A percentile compares a stretch with the other conserved stretches of the same genome.
These are phyloP conservation scores for Drosophila nr. perissopoda DNA, from an alignment of 2,888 invertebrate species.

Conservation along the genomic window DNA sequence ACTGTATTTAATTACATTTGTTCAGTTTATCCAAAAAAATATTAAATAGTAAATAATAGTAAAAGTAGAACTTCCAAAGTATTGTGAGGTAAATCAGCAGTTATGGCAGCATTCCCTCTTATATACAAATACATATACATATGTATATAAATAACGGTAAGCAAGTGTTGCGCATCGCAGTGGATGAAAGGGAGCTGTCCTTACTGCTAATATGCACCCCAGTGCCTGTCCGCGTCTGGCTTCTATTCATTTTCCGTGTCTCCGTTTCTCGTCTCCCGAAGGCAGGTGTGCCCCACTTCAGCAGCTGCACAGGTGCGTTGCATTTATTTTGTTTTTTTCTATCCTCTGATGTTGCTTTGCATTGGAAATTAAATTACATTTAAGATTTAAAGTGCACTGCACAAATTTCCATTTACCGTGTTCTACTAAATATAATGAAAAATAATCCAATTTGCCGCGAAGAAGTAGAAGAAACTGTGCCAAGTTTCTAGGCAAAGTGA, in stretches of 20 bases:
- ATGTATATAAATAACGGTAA: slow-evolving; percentile 57
- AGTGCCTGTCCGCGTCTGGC: slow-evolving; percentile 22
- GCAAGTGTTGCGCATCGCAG: slow-evolving; percentile 64
- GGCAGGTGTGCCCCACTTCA: background rate
- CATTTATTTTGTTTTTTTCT: slow-evolving; percentile 8
- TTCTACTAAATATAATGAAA: slow-evolving; percentile 57
- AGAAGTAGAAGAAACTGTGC: slow-evolving; percentile 20
- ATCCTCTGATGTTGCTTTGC: slow-evolving; percentile 48
- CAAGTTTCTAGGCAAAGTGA: slow-evolving; percentile 22
- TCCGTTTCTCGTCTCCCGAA: slow-evolving; percentile 2
- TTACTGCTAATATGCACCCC: slow-evolving; percentile 64
- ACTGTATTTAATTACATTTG: background rate
- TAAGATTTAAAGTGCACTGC: slow-evolving; percentile 68
- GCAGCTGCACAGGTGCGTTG: slow-evolving; percentile 48
- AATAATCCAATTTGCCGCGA: slow-evolving; percentile 46
- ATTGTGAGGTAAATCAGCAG: slow-evolving; percentile 5
- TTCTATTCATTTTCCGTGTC: slow-evolving; percentile 4
- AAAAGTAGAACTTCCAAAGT: background rate
- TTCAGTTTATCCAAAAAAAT: background rate
- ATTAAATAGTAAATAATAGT: too few species aligned
- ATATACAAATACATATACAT: slow-evolving; percentile 7
- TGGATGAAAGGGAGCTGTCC: slow-evolving; percentile 37
- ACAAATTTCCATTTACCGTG: slow-evolving; percentile 42
- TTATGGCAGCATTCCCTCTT: slow-evolving; percentile 2
- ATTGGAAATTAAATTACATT: slow-evolving; percentile 69